These are phyloP conservation scores for Corythornis vintsioides DNA, from an alignment of 2,113 vertebrate species.

Conservation along the genomic window DNA sequence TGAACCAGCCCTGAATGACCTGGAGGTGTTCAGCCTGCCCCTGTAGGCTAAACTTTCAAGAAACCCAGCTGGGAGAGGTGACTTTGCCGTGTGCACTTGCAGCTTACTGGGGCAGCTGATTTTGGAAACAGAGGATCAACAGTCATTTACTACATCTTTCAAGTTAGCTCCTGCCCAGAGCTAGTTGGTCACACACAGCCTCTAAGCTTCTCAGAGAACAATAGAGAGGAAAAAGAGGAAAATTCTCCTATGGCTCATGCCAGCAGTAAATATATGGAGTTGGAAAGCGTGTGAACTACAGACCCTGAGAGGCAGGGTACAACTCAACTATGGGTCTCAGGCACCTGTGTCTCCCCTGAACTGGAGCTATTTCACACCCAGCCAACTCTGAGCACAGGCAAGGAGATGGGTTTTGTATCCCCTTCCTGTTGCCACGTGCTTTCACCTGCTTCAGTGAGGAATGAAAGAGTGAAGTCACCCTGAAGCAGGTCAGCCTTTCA, in stretches of 20 bases:
- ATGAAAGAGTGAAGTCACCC: neutral
- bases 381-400: neutral
- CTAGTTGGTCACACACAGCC: fast-evolving
- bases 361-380: neutral
- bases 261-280: neutral
- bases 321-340: neutral
- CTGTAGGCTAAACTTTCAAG: neutral
- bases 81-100: neutral
- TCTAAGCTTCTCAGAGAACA: neutral
- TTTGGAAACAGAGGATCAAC: neutral
- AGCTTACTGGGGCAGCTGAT: neutral
- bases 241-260: neutral
- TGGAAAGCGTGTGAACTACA: neutral
- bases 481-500: neutral
- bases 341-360: neutral
- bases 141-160: neutral
- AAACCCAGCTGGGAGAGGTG: neutral
- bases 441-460: neutral
- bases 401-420: neutral
- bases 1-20: neutral
- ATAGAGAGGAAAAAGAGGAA: neutral
- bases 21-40: fast-evolving
- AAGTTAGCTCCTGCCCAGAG: neutral
- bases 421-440: neutral
- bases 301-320: neutral